Percentiles rank a stretch among this genome's conserved stretches.
phyloP scores from a whole-genome alignment of 2,888 invertebrate species.

The Branchinecta sandiegonensis region DNA sequence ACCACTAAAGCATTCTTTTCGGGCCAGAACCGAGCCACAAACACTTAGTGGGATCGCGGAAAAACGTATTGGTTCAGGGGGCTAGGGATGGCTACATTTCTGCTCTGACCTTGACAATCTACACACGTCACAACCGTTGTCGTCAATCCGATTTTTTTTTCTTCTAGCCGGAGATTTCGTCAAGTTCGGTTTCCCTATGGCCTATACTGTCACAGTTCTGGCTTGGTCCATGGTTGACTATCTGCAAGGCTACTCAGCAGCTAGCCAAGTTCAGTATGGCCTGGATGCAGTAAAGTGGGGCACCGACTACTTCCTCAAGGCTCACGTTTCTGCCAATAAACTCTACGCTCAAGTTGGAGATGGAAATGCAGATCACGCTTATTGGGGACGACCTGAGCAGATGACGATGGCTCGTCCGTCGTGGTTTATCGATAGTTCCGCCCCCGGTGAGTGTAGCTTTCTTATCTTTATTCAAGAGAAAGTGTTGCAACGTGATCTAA shows the following conservation, averaged over 20 bases:
- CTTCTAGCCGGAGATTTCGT: conserved; percentile 29
- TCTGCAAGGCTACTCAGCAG: conserved; percentile 20
- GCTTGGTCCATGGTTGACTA: conserved; percentile 27
- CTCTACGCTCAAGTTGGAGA: conserved; percentile 33
- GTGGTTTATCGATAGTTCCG: no score
- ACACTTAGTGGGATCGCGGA: no score
- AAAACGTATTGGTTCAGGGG: no score
- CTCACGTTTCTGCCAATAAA: conserved; percentile 31
- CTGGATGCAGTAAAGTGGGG: conserved; percentile 33
- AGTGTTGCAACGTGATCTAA: no score
- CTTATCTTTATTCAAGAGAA: no score
- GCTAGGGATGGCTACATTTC: no score
- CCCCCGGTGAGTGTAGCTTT: no score
- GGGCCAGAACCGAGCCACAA: no score
- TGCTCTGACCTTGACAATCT: no score
- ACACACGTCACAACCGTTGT: no score
- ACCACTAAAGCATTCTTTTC: no score
- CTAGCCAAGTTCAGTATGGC: conserved; percentile 22
- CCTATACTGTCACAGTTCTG: conserved; percentile 28
- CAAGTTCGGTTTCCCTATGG: conserved; percentile 30
- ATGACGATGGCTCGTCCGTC: conserved; percentile 31
- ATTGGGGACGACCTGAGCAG: conserved; percentile 33
- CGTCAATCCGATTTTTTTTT: background rate
- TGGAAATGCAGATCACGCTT: conserved; percentile 32
- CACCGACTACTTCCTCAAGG: conserved; percentile 33